A percentile compares a stretch with the other conserved stretches of the same genome.
phyloP scores from a whole-genome alignment of 1,140 invertebrate genomes.

The Arctopsyche grandis region DNA sequence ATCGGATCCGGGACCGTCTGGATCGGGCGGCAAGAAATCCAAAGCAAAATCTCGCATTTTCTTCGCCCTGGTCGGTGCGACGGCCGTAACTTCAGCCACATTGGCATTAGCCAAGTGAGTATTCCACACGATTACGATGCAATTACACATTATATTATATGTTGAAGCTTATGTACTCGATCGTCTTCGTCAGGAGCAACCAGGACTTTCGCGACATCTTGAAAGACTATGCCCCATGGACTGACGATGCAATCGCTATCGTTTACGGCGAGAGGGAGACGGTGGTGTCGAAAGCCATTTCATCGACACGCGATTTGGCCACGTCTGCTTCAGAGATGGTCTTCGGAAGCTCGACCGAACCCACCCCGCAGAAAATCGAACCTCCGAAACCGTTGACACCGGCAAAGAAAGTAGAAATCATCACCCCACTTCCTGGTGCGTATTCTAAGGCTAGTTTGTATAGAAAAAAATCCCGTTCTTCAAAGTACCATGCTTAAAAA shows the following conservation, averaged over 20 bases:
- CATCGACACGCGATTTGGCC: conserved; percentile 30
- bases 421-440: not conserved
- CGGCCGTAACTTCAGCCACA: conserved; percentile 48
- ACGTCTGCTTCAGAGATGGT: conserved; percentile 43
- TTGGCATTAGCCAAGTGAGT: conserved; percentile 51
- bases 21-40: not conserved
- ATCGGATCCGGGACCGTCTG: not conserved
- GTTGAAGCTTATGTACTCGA: too few relatives aligned
- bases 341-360: conserved; percentile 32
- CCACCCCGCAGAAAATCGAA: not conserved
- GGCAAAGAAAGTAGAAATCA: not conserved
- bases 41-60: conserved; percentile 36
- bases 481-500: too few relatives aligned
- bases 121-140: not conserved
- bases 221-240: conserved; percentile 50
- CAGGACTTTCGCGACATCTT: conserved; percentile 49
- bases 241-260: conserved; percentile 48
- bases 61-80: conserved; percentile 44
- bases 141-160: not conserved
- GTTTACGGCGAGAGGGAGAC: conserved; percentile 43
- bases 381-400: not conserved
- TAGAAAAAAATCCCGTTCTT: too few relatives aligned
- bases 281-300: conserved; percentile 38
- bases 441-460: too few relatives aligned
- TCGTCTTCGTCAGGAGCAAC: conserved; percentile 41